Evolutionary conservation across 2,797 vertebrate species (phyloP).

Genomic region (Pygocentrus nattereri): DNA sequence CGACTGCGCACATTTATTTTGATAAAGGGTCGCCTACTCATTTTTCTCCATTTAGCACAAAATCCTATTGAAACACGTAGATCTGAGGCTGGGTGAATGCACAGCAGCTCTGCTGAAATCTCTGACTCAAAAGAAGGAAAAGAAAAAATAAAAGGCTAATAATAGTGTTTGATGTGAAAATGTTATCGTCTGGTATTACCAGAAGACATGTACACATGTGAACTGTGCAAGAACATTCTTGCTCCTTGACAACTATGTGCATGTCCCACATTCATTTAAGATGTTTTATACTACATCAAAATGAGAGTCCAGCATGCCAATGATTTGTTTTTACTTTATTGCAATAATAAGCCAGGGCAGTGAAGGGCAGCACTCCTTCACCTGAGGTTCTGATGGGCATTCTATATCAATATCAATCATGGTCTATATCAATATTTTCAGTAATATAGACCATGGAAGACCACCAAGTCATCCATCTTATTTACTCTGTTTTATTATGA

Average conservation of each 20-base stretch:
- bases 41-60: conserved; percentile 53
- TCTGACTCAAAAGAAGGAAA: background rate
- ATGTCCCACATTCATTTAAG: background rate
- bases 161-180: conserved; percentile 25
- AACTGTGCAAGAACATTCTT: background rate
- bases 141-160: conserved; percentile 12
- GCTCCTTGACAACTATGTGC: background rate
- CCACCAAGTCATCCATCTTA: no score
- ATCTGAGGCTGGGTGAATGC: conserved; percentile 35
- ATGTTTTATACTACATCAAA: no score
- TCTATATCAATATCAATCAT: no score
- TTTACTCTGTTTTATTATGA: no score
- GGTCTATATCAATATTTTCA: no score
- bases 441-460: no score
- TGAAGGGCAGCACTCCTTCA: no score
- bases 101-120: conserved; percentile 22
- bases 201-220: no score
- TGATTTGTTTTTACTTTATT: no score
- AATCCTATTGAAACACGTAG: conserved; percentile 26
- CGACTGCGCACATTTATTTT: conserved; percentile 68
- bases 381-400: no score
- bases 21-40: conserved; percentile 68
- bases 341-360: no score
- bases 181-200: background rate
- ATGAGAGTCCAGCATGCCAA: no score